Evolutionary conservation across 2,113 vertebrate species (phyloP), one percentile per base, ranked within the genome.

Genomic region (Perca schrenkii): DNA sequence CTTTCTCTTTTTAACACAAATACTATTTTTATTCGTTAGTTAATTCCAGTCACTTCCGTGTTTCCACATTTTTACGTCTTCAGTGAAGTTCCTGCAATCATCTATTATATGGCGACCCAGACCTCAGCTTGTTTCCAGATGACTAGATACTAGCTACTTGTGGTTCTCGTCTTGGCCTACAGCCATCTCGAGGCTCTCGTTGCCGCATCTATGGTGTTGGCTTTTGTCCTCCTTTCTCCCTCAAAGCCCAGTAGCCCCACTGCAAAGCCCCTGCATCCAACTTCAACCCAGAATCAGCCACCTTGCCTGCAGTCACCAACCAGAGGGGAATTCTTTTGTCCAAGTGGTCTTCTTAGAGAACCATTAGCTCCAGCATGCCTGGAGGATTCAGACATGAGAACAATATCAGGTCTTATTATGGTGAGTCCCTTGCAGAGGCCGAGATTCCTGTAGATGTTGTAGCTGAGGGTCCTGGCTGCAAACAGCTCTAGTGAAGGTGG

Each of bases 101-200:
- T 34, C 1, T 6, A 22, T 4, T 62, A 22, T 61, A 25, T 22
- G 21, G 21, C 28, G 25, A 15, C 19, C n/a, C 13, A 63, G 62
- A 62, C 72, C 47, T 74, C 40, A 31, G 43, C 54, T 66, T 67
- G 60, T 63, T 4, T 61, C 25, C 16, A 56, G 19, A 28, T 50
- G 3, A 19, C 34, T n/a, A 61, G 54, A 40, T 40, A 40, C 46
- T 49, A 8, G 21, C 25, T 54, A 17, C 11, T 50, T 54, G n/a
- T 56, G 49, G 17, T 31, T 36, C 25, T 54, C 6, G 21, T 43
- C 70, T 60, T 15, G 14, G 36, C 28, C 60, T n/a, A 36, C 43
- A 25, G 17, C 15, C 10, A 52, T 22, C 28, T 15, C 3, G 1
- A n/a, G 12, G 19, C 3, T 36, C 8, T 56, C 13, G 21, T 46